Base-by-base conservation (phyloP, 2,888 invertebrate genomes). In the Apotomis betuletana region DNA sequence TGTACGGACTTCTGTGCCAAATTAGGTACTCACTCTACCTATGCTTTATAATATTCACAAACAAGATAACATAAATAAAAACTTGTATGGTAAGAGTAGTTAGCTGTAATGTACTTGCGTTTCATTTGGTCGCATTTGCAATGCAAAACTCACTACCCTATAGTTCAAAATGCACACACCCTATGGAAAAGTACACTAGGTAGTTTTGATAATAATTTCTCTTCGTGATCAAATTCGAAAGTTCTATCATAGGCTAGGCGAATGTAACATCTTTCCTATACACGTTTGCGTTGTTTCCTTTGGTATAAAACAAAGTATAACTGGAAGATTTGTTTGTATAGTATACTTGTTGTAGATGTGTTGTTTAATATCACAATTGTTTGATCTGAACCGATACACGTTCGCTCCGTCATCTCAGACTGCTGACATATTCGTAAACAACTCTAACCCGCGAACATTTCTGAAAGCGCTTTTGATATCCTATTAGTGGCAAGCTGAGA, bases 201-300 rank as follows among this genome's bases (percentile, higher is more conserved):
- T 92, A 92, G 91, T 90, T 90, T 90, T 90, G 88, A 90, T 91
- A 92, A 92, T 92, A 87, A 90, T 92, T 93, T 93, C 87, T 91
- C 91, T 91, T 92, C 90, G 90, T 89, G 91, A 92, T 92, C 90
- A 89, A 91, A 89, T 90, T 92, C 87, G 87, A 90, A 91, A 92
- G 91, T 89, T 89, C 91, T 92, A 92, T 92, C 92, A 92, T 93
- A 93, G 93, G 92, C 88, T 93, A 92, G 92, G 90, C 87, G 86
- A 92, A 92, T 89, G 89, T 89, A 87, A 89, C 88, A 88, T 86
- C 83, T 90, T 89, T 85, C 83, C 85, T 84, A 84, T 71, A 71
- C 81, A 85, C 79, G 77, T 83, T 88, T 86, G 74, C 78, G 83
- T 86, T 86, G 78, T 75, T 84, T 84, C 86, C 77, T 78, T 87